These are phyloP conservation scores for Oligia latruncula DNA, from an alignment of 2,888 invertebrate genomes.

Conservation along the genomic window DNA sequence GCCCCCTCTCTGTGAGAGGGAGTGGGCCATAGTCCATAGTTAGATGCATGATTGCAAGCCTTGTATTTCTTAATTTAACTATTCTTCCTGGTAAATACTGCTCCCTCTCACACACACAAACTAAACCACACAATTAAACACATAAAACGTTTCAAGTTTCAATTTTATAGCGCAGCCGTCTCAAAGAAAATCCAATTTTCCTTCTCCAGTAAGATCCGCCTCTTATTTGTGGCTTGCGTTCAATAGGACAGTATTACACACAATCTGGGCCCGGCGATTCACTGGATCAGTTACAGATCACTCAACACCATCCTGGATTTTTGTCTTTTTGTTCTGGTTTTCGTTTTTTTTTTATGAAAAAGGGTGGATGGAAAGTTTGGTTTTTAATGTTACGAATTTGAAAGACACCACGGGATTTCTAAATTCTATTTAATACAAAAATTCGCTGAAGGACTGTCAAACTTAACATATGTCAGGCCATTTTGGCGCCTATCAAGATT, in stretches of 20 bases:
- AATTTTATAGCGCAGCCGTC: constrained; percentile 69
- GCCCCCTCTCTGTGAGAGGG: too few species aligned
- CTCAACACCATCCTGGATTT: constrained; percentile 47
- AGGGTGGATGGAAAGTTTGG: neutral
- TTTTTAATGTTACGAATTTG: neutral
- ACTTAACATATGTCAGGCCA: neutral
- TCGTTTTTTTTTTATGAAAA: neutral
- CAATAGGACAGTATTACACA: constrained; percentile 78
- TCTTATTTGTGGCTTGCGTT: constrained; percentile 78
- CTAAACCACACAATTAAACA: constrained; percentile 50
- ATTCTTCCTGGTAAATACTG: neutral
- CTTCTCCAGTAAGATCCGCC: constrained; percentile 68
- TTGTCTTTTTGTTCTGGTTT: constrained; percentile 29
- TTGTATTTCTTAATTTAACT: neutral
- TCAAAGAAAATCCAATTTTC: constrained; percentile 81
- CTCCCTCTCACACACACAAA: neutral
- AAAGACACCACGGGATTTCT: neutral
- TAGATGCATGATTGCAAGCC: neutral
- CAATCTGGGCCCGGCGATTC: constrained; percentile 69
- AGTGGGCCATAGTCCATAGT: too few species aligned
- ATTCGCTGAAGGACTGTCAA: neutral
- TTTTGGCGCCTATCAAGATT: neutral
- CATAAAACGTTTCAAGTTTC: constrained; percentile 64
- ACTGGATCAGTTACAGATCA: constrained; percentile 65
- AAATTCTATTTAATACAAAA: neutral